phyloP scores from a whole-genome alignment of 2,797 vertebrate species.

The Tamandua tetradactyla region DNA sequence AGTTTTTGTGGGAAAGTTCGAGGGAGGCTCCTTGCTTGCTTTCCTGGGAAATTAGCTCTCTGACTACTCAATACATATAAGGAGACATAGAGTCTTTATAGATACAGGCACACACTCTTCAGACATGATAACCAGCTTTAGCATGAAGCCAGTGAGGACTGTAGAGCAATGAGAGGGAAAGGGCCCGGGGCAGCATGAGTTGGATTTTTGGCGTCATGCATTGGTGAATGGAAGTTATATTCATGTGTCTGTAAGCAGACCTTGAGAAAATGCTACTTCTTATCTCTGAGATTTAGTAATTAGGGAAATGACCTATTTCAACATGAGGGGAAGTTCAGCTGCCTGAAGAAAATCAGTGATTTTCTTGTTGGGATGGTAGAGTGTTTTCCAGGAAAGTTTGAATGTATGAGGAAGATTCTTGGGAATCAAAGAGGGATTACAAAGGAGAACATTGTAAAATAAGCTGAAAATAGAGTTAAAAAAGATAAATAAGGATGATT shows the following conservation, averaged over 20 bases:
- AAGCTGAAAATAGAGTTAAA: background rate
- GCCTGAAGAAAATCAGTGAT: background rate
- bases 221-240: background rate
- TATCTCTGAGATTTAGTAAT: background rate
- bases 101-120: background rate
- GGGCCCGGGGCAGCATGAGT: background rate
- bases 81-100: background rate
- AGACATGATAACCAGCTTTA: background rate
- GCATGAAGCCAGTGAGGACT: background rate
- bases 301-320: background rate
- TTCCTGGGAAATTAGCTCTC: background rate
- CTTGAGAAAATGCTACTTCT: background rate
- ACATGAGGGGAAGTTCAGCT: background rate
- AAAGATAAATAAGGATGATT: background rate
- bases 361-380: background rate
- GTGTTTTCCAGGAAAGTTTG: background rate
- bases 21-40: background rate
- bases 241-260: background rate
- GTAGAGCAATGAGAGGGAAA: background rate
- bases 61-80: background rate
- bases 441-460: background rate
- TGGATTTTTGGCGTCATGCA: background rate
- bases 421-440: background rate
- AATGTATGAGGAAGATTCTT: background rate
- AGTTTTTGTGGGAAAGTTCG: background rate